Evolutionary conservation across 2,797 vertebrate species (phyloP).

Genomic region (Bovichtus diacanthus): DNA sequence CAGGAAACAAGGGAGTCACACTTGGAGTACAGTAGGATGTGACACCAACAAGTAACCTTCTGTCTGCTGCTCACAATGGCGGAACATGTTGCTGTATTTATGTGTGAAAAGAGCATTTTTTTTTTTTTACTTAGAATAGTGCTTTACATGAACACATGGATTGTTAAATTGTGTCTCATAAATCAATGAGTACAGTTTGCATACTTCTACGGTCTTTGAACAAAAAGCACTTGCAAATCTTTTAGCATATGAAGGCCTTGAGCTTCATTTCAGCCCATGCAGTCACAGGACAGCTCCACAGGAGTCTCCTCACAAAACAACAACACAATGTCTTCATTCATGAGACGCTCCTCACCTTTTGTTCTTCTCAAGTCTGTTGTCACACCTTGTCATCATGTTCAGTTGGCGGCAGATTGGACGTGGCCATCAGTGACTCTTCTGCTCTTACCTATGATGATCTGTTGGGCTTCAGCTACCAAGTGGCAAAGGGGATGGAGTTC

Average conservation of each 20-base stretch:
- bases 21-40: background rate
- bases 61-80: background rate
- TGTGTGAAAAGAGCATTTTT: background rate
- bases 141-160: background rate
- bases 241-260: background rate
- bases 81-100: background rate
- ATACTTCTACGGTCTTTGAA: constrained; percentile 25
- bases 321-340: constrained; percentile 37
- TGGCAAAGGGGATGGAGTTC: constrained; percentile 99
- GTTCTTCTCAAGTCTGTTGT: background rate
- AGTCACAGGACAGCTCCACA: constrained; percentile 55
- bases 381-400: constrained; percentile 33
- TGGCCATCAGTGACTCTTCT: constrained; percentile 91
- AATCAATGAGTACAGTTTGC: constrained; percentile 22
- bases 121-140: background rate
- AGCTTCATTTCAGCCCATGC: constrained; percentile 20
- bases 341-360: background rate
- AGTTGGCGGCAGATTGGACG: constrained; percentile 89
- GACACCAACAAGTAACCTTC: background rate
- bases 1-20: constrained; percentile 22
- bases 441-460: constrained; percentile 93
- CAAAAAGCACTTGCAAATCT: constrained; percentile 29
- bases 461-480: constrained; percentile 97
- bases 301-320: constrained; percentile 9
- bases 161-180: constrained; percentile 19